Conservation (phyloP, 2,797 vertebrate genomes). For the Oryzias dopingdopingensis region DNA sequence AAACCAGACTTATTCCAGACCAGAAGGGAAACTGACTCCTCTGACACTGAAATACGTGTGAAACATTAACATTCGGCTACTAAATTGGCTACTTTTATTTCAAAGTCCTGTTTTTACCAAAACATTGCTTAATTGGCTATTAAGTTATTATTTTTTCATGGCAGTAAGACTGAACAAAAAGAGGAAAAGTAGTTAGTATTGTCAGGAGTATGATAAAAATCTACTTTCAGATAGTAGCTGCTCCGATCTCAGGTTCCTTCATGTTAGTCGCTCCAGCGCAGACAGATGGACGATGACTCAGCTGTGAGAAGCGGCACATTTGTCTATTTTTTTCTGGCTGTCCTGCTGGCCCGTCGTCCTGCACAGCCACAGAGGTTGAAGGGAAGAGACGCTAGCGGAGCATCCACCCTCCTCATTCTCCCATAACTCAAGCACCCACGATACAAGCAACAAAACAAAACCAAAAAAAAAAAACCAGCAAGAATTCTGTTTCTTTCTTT, state of each 20-base stretch:
- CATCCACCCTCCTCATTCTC: neutral
- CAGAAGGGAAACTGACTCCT: no score
- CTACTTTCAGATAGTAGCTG: neutral
- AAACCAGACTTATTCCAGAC: neutral
- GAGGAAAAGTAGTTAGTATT: no score
- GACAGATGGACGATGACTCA: constrained; percentile 30
- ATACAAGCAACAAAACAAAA: no score
- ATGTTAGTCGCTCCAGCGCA: constrained; percentile 9
- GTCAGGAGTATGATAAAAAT: neutral
- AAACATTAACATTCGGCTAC: no score
- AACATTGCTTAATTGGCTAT: no score
- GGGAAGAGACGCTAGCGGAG: constrained; percentile 15
- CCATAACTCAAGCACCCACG: neutral
- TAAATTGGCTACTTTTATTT: no score
- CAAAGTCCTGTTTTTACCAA: no score
- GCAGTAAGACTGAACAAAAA: no score
- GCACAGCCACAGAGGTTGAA: constrained; percentile 21
- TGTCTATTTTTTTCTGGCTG: constrained; percentile 4
- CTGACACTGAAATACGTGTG: no score
- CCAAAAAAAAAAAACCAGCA: no score
- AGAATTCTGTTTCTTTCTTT: no score
- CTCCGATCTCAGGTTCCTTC: neutral
- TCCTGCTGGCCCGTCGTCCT: constrained; percentile 11
- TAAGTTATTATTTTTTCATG: no score
- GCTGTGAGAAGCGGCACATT: constrained; percentile 20